A percentile compares a stretch with the other conserved stretches of the same genome.
Evolutionary conservation across 1,140 invertebrate genomes (phyloP).

Genomic region (Yoshiicerus persimilis): DNA sequence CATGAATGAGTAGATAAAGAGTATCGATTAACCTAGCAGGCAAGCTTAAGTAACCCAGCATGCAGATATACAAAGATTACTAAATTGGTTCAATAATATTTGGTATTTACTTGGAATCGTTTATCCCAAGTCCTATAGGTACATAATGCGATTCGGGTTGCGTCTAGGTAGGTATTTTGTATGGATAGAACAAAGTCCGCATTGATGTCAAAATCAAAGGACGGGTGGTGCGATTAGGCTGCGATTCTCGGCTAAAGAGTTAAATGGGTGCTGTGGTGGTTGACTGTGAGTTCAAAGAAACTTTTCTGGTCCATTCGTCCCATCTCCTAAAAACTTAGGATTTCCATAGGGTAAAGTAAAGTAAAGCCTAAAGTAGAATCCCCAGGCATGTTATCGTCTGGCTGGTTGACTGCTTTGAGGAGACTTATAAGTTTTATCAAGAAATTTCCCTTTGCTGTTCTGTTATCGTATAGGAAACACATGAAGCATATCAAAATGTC

Average conservation of each 20-base stretch:
- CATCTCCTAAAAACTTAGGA: neutral
- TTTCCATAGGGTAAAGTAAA: neutral
- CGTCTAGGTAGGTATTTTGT: neutral
- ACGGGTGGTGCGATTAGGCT: neutral
- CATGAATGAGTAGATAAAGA: too few species aligned
- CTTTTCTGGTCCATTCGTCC: neutral
- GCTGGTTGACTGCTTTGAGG: neutral
- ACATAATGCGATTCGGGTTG: too few species aligned
- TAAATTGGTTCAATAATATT: too few species aligned
- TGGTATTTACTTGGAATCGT: too few species aligned
- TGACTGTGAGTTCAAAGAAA: slow-evolving; percentile 12
- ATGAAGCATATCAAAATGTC: neutral
- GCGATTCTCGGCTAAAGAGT: neutral
- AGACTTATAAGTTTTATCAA: slow-evolving; percentile 12
- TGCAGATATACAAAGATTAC: too few species aligned
- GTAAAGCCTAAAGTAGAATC: neutral
- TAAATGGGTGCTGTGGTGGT: slow-evolving; percentile 5
- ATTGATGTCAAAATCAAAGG: slow-evolving; percentile 10
- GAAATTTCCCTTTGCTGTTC: neutral
- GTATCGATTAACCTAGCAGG: too few species aligned
- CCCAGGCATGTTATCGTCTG: slow-evolving; percentile 2
- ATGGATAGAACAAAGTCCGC: neutral
- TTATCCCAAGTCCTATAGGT: too few species aligned
- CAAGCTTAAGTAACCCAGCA: too few species aligned
- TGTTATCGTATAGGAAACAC: neutral